Conservation (phyloP, 2,797 vertebrate species). For the Nyctalus aviator region DNA sequence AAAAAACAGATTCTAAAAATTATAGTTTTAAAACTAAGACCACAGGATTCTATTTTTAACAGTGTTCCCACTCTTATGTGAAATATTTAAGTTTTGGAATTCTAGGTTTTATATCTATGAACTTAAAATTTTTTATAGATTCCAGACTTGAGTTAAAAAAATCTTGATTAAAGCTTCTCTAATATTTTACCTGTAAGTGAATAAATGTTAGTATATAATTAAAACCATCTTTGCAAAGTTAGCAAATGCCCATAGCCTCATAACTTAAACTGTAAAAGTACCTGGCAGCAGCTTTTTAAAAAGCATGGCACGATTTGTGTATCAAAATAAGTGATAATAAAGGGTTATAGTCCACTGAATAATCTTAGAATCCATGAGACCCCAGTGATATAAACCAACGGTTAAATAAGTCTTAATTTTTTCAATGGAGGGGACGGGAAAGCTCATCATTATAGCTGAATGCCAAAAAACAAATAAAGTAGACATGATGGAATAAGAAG, state of each 20-base stretch:
- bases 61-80: constrained; percentile 45
- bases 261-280: constrained; percentile 37
- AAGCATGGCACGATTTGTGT: constrained; percentile 20
- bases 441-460: constrained; percentile 27
- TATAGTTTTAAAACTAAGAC: constrained; percentile 63
- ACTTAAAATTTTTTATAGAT: constrained; percentile 65
- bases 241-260: constrained; percentile 33
- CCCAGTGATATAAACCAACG: constrained; percentile 44
- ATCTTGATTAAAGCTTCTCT: constrained; percentile 53
- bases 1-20: constrained; percentile 59
- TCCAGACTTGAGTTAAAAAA: constrained; percentile 36
- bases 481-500: constrained; percentile 56
- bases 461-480: constrained; percentile 61
- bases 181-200: not conserved
- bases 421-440: constrained; percentile 23
- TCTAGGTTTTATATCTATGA: constrained; percentile 56
- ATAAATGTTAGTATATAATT: constrained; percentile 64
- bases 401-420: not conserved
- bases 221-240: constrained; percentile 60
- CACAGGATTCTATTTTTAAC: constrained; percentile 40
- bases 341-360: constrained; percentile 37
- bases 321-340: constrained; percentile 60
- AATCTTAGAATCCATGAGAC: constrained; percentile 41
- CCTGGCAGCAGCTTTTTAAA: not conserved
- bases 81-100: constrained; percentile 41